Evolutionary conservation across 2,113 vertebrate genomes (phyloP), one percentile per base, ranked within the genome.

Genomic region (Actinemys pallida): DNA sequence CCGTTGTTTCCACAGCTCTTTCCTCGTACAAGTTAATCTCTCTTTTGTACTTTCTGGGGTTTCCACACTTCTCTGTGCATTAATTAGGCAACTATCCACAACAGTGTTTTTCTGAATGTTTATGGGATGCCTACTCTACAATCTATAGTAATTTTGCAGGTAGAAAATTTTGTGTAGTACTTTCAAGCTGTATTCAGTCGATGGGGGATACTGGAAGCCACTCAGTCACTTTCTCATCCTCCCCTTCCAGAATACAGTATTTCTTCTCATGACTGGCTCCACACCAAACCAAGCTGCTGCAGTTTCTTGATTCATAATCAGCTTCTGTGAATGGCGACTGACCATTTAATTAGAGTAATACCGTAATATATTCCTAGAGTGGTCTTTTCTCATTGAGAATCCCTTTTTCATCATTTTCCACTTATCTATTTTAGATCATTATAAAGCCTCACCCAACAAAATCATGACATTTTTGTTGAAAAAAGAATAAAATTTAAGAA

Each of bases 401-500:
- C 42, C 88, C 14, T 4, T 95, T 94, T 95, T 86, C 79, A 82
- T 96, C 27, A 50, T 35, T 76, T 90, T 62, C 47, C 14, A 29
- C 52, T 92, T 95, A 62, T 87, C 54, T 96, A 90, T 93, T 87
- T 83, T 93, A 92, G 75, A 83, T 94, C 91, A 86, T 95, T 75
- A 45, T 0, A 39, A 88, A 29, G 16, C 50, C 80, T 83, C 42
- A 90, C 89, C 35, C 24, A 91, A 4, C 31, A 35, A 80, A 88
- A 92, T 39, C 62, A 11, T 0, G 86, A 76, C 45, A 45, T 17
- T 6, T 47, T 6, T 97, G 52, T 1, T 7, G 90, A 79, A 79
- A 27, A 22, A 88, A 42, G 6, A 2, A 80, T 35, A 86, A 2
- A 89, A 4, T 42, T 91, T 57, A 35, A 49, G 87, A 27, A 10